Base-by-base conservation (phyloP, 2,888 invertebrate species). In the Spicauda simplicius region DNA sequence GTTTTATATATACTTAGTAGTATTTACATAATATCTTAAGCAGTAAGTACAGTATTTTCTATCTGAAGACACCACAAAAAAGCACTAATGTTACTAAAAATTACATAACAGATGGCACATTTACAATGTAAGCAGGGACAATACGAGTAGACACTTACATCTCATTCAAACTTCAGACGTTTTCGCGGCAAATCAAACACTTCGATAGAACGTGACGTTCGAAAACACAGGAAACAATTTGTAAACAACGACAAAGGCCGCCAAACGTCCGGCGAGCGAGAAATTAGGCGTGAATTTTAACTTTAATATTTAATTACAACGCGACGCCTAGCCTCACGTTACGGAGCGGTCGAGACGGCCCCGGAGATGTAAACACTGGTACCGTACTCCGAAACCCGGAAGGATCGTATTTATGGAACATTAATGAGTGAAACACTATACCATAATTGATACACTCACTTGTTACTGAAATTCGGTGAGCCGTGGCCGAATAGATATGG, bases 191-290 rank as follows among this genome's bases (percentile, higher is more conserved):
- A 66, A 66, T 59, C 19, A n/a, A 60, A 60, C 54, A 60, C 54
- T 60, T 20, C 54, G 19, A 84, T 81, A 80, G 75, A 83, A 80
- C 81, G 83, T 84, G 85, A 84, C 80, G 79, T 81, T 80, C 80
- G 81, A 83, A 85, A 83, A 84, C 85, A 86, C 86, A 86, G 85
- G 88, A 89, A 91, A 88, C 87, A 83, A 87, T 75, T 86, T 88
- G 86, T 90, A 92, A 91, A 92, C 91, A 90, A 90, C 85, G 82
- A 72, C 80, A 77, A 77, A 77, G 80, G 78, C 85, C 82, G 79
- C 86, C 81, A 87, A 86, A 82, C 72, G 74, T 74, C 73, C 76
- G 77, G 72, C 78, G 73, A 70, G 74, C 72, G 73, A 78, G 76
- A 76, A 74, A 79, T 77, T 70, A 71, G 71, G 74, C 74, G 77